Evolutionary conservation across 2,113 vertebrate species (phyloP).

Genomic region (Catharus minimus): DNA sequence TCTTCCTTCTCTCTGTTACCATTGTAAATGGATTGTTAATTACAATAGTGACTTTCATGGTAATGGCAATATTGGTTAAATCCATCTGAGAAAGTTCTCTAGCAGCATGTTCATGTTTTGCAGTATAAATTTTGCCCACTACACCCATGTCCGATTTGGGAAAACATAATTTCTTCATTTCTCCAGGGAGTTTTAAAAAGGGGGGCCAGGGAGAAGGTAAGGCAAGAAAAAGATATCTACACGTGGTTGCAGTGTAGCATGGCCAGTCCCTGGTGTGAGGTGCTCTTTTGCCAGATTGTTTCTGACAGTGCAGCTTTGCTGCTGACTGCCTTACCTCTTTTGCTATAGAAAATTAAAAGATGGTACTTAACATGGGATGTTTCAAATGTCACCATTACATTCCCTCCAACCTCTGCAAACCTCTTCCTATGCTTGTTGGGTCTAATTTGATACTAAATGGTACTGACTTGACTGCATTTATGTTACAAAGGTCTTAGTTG

Average conservation of each 20-base stretch:
- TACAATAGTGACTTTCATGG: neutral
- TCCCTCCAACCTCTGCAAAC: neutral
- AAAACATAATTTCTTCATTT: neutral
- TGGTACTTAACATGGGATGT: neutral
- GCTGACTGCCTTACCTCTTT: neutral
- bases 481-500: neutral
- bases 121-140: neutral
- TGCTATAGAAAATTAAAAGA: neutral
- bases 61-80: neutral
- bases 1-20: neutral
- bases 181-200: neutral
- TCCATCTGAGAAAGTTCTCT: neutral
- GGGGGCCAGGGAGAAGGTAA: fast-evolving
- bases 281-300: neutral
- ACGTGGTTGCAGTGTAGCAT: neutral
- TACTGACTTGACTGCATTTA: neutral
- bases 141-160: neutral
- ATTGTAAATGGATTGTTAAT: neutral
- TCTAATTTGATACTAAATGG: neutral
- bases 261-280: neutral
- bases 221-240: too few relatives aligned
- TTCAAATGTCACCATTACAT: neutral
- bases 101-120: neutral
- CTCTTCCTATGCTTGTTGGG: neutral
- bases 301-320: neutral